These are phyloP conservation scores for Vidua chalybeata DNA, from an alignment of 2,113 vertebrate genomes.

Conservation along the genomic window DNA sequence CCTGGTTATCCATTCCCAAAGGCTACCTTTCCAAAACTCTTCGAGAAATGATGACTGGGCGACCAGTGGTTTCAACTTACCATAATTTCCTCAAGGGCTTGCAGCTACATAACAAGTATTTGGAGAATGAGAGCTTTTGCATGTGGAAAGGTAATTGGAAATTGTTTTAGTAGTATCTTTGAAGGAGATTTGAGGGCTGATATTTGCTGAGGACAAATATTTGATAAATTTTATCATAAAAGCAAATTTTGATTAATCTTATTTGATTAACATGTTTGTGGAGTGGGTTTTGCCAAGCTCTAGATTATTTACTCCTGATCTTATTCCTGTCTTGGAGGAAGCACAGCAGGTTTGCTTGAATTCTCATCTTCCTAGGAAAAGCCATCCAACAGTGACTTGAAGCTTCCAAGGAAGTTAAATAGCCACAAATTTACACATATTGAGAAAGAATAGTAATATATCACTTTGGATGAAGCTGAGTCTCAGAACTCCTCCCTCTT, in stretches of 20 bases:
- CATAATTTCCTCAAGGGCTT: conserved; percentile 64
- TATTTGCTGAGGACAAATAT: neutral
- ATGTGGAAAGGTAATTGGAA: conserved; percentile 62
- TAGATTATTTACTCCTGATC: neutral
- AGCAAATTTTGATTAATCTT: neutral
- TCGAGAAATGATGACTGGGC: conserved; percentile 29
- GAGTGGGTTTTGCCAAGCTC: neutral
- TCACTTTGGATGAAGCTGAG: neutral
- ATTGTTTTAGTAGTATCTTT: neutral
- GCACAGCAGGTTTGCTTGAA: neutral
- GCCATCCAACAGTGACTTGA: neutral
- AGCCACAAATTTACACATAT: neutral
- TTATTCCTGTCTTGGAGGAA: neutral
- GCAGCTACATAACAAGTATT: conserved; percentile 57
- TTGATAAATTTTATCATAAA: neutral
- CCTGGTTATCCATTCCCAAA: conserved; percentile 51
- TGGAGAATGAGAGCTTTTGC: conserved; percentile 44
- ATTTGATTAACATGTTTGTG: neutral
- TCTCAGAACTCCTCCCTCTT: neutral
- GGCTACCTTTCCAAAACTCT: conserved; percentile 18
- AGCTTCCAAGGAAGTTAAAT: neutral
- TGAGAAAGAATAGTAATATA: neutral
- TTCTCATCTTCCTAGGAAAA: neutral
- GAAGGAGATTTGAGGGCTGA: neutral
- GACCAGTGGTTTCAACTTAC: conserved; percentile 55